Evolutionary conservation across 53 echinoderm and acorn worm genomes (phyloP).

Genomic region (Hippasteria phrygiana): DNA sequence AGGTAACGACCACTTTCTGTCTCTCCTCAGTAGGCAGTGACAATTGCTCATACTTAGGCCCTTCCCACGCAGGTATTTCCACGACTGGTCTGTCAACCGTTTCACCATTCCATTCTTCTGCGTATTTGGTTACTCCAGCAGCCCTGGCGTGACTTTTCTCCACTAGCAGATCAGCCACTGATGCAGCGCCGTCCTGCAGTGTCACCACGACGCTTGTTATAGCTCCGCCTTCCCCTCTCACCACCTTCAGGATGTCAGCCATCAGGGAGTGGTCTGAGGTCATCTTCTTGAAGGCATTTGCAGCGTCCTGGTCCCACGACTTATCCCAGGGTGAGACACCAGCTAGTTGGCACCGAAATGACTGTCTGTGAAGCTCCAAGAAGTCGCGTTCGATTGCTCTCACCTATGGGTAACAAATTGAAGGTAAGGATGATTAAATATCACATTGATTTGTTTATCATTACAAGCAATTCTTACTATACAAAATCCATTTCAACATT

Average conservation of each 20-base stretch:
- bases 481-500: too few relatives aligned
- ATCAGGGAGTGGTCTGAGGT: conserved; percentile 46
- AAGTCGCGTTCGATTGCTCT: conserved; percentile 46
- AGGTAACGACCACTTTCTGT: conserved; percentile 33
- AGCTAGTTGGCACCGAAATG: conserved; percentile 38
- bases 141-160: conserved; percentile 26
- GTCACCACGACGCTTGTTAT: neutral
- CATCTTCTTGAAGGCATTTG: conserved; percentile 45
- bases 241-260: conserved; percentile 34
- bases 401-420: conserved; percentile 15
- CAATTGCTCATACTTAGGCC: conserved; percentile 33
- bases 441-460: neutral
- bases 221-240: conserved; percentile 2
- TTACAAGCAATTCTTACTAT: too few relatives aligned
- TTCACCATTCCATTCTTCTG: neutral
- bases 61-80: conserved; percentile 13
- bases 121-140: neutral
- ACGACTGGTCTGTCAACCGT: neutral
- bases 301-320: conserved; percentile 38
- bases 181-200: conserved; percentile 29
- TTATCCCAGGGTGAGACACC: conserved; percentile 5
- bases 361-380: conserved; percentile 35
- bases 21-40: conserved; percentile 3
- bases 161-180: conserved; percentile 44
- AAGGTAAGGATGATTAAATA: neutral